Evolutionary conservation across 2,888 invertebrate genomes (phyloP).

Genomic region (Cacoxenus indagator): DNA sequence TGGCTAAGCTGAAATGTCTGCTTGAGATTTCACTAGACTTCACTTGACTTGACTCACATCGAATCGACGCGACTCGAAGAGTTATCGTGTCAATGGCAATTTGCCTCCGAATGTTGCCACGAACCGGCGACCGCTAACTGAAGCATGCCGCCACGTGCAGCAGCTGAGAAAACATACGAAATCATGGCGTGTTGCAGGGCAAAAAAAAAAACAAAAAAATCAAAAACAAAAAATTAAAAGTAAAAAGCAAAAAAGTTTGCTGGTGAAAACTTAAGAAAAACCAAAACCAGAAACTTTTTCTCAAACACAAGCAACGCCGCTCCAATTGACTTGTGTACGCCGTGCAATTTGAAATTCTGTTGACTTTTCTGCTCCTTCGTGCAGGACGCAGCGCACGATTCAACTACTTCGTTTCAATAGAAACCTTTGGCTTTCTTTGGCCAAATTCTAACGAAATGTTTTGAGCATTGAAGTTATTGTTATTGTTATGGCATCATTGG

Average conservation of each 20-base stretch:
- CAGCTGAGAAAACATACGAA: slow-evolving; percentile 39
- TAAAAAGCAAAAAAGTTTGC: slow-evolving; percentile 56
- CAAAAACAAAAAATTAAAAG: slow-evolving; percentile 45
- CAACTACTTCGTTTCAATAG: not conserved
- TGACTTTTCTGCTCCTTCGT: not conserved
- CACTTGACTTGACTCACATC: not conserved
- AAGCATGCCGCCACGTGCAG: slow-evolving; percentile 34
- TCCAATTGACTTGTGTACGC: slow-evolving; percentile 58
- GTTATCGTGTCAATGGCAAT: slow-evolving; percentile 65
- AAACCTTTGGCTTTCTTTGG: not conserved
- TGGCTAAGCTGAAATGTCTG: slow-evolving; percentile 3
- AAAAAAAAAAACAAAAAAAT: slow-evolving; percentile 44
- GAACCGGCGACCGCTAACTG: slow-evolving; percentile 2
- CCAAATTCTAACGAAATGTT: slow-evolving; percentile 53
- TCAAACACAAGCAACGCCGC: slow-evolving; percentile 15
- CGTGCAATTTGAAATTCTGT: not conserved
- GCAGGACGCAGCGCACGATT: not conserved
- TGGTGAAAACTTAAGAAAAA: slow-evolving; percentile 34
- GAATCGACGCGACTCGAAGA: slow-evolving; percentile 27
- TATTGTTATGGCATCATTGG: slow-evolving; percentile 56
- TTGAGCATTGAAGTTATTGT: slow-evolving; percentile 53
- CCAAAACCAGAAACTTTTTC: slow-evolving; percentile 46
- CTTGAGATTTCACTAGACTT: not conserved
- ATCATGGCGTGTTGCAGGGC: slow-evolving; percentile 24
- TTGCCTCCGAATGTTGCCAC: slow-evolving; percentile 26